A percentile compares a stretch with the other conserved stretches of the same genome.
Conservation (phyloP, 1,140 invertebrate genomes). For the Camponotus floridanus region DNA sequence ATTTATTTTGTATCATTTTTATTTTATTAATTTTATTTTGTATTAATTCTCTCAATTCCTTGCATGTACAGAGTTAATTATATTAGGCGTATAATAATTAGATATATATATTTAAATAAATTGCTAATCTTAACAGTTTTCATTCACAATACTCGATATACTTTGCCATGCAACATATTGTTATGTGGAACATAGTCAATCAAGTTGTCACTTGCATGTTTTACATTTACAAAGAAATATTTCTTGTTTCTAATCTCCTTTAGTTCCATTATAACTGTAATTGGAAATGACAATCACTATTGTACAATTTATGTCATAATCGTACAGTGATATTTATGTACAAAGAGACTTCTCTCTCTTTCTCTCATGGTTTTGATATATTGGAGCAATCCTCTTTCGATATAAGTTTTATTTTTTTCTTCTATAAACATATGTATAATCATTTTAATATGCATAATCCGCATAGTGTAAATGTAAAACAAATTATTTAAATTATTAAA, state of each 20-base stretch:
- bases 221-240: not conserved
- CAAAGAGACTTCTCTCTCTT: not conserved
- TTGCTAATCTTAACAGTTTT: not conserved
- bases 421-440: slow-evolving; percentile 9
- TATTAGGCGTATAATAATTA: not conserved
- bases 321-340: not conserved
- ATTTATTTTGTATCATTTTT: not conserved
- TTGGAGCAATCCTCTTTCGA: slow-evolving; percentile 16
- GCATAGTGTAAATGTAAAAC: slow-evolving; percentile 2
- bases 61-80: not conserved
- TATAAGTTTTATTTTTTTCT: slow-evolving; percentile 29
- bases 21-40: not conserved
- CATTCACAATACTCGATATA: not conserved
- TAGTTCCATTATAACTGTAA: not conserved
- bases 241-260: not conserved
- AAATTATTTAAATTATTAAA: slow-evolving; percentile 22
- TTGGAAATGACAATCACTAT: not conserved
- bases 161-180: not conserved
- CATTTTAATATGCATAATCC: not conserved
- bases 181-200: not conserved
- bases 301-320: not conserved
- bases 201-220: not conserved
- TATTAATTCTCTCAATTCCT: not conserved
- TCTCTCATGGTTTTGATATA: not conserved
- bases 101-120: not conserved